Base-by-base conservation (phyloP, 2,888 invertebrate species). In the Pyrochroa serraticornis region DNA sequence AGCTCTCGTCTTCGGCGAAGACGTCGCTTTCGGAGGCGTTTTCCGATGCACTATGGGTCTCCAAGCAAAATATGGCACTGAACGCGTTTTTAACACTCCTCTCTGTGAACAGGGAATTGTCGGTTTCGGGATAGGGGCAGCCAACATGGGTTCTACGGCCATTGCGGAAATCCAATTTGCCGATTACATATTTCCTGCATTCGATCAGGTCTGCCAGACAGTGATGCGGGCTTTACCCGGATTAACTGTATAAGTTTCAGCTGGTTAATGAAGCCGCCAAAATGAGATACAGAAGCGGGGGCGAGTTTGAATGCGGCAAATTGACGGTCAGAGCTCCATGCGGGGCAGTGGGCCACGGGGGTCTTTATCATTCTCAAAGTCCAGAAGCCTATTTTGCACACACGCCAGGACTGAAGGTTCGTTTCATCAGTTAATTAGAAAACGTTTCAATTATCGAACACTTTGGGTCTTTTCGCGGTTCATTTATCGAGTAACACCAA, bases 131-230 rank as follows among this genome's bases (percentile, higher is more conserved):
- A 97, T 99, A 48, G 97, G 97, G 0, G 83, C 92, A 7, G 96
- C 98, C 0, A 90, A 87, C 5, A 88, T 90, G 0, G 98, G 98
- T 0, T 86, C 92, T 0, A 98, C 96, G 0, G 95, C 97, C 0
- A 93, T 99, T 48, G 98, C 97, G 0, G 99, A 99, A 82, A 97
- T 99, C 76, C 99, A 99, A 81, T 99, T 99, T 81, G 97, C 97
- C 0, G 99, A 99, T 81, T 99, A 99, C 75, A 99, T 99, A 67
- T 97, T 92, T 77, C 99, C 99, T 2, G 98, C 98, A 1, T 98
- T 98, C 80, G 99, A 99, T 82, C 98, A 98, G 86, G 93, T 94
- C 12, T 55, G 36, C 42, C 14, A 39, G 34, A n/a, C 13, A 58
- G 10, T 13, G 41, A 35, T 45, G 32, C 7, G 7, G 22, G 42